Conservation (phyloP, 2,888 invertebrate species). For the Machimus rusticus region DNA sequence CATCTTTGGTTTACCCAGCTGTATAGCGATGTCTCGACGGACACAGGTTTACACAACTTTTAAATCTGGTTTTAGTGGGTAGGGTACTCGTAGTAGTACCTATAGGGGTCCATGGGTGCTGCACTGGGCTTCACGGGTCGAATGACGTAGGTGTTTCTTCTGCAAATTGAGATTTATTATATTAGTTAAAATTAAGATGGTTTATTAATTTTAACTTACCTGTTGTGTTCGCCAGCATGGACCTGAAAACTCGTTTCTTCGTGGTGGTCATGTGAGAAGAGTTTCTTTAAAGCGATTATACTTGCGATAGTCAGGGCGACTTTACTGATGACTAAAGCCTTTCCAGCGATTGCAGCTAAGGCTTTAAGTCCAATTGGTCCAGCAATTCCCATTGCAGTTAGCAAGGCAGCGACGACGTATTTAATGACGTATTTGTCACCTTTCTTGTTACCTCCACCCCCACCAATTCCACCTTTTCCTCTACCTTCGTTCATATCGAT, state of each 20-base stretch:
- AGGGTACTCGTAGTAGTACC: conserved; percentile 66
- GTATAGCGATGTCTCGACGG: not conserved
- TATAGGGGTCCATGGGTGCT: conserved; percentile 68
- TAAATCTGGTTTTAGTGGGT: conserved; percentile 2
- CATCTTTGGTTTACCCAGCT: conserved; percentile 30
- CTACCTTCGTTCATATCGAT: conserved; percentile 65
- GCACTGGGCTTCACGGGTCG: conserved; percentile 66
- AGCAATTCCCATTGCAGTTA: conserved; percentile 73
- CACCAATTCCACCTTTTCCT: conserved; percentile 52
- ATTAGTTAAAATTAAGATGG: not conserved
- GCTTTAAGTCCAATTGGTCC: conserved; percentile 75
- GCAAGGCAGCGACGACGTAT: conserved; percentile 69
- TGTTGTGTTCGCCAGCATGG: conserved; percentile 72
- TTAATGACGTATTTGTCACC: conserved; percentile 64
- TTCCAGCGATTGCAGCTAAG: conserved; percentile 74
- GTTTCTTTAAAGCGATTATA: conserved; percentile 75
- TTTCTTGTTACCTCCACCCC: conserved; percentile 25
- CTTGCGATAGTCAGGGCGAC: conserved; percentile 76
- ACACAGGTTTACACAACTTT: not conserved
- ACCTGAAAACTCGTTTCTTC: conserved; percentile 74
- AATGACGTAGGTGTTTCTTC: conserved; percentile 71
- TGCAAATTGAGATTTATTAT: conserved; percentile 58
- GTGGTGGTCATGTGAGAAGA: conserved; percentile 72
- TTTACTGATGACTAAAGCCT: conserved; percentile 76
- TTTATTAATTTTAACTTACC: conserved; percentile 55